Percentiles rank a stretch among this genome's conserved stretches.
Conservation (phyloP, 1,140 invertebrate genomes). For the Drosophila repleta region DNA sequence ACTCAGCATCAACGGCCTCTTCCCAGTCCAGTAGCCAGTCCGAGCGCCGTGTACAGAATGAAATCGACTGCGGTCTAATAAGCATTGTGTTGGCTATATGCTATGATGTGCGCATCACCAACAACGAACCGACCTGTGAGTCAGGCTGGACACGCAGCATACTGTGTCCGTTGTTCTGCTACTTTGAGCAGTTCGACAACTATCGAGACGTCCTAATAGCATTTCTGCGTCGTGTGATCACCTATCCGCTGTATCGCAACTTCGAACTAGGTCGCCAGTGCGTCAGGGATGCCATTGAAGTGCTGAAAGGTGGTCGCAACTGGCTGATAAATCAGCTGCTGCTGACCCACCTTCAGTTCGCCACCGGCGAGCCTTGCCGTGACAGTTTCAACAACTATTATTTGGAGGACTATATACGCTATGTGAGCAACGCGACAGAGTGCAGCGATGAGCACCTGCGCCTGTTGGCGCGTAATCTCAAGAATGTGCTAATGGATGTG, state of each 20-base stretch:
- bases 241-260: slow-evolving; percentile 78
- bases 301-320: slow-evolving; percentile 61
- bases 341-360: slow-evolving; percentile 67
- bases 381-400: slow-evolving; percentile 68
- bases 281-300: slow-evolving; percentile 72
- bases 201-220: slow-evolving; percentile 70
- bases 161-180: slow-evolving; percentile 65
- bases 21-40: slow-evolving; percentile 2
- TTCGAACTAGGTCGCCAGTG: slow-evolving; percentile 72
- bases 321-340: slow-evolving; percentile 78
- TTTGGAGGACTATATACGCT: slow-evolving; percentile 75
- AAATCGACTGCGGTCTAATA: slow-evolving; percentile 74
- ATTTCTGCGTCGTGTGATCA: slow-evolving; percentile 70
- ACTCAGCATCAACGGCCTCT: slow-evolving; percentile 22
- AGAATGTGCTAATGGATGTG: slow-evolving; percentile 74
- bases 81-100: slow-evolving; percentile 79
- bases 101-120: slow-evolving; percentile 75
- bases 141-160: slow-evolving; percentile 79
- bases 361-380: slow-evolving; percentile 55
- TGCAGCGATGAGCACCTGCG: slow-evolving; percentile 65
- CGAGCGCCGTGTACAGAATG: slow-evolving; percentile 50
- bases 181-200: slow-evolving; percentile 76
- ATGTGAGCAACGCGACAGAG: slow-evolving; percentile 50
- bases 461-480: slow-evolving; percentile 72
- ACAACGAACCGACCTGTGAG: slow-evolving; percentile 77